phyloP scores from a whole-genome alignment of 2,888 invertebrate species.

The Heteromurus nitidus region DNA sequence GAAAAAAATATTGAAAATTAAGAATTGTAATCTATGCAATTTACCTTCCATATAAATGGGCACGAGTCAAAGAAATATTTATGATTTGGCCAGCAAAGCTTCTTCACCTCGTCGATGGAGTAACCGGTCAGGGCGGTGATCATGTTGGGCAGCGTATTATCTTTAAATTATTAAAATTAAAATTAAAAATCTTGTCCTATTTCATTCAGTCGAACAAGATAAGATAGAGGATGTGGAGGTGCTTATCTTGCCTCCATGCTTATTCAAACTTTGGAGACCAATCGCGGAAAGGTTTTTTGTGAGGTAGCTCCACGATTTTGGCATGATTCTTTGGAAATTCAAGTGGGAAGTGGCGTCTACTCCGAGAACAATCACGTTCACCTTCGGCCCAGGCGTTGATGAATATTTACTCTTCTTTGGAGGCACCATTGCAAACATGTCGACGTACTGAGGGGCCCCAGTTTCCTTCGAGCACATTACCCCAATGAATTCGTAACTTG shows the following conservation, averaged over 20 bases:
- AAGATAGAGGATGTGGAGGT: too few relatives aligned
- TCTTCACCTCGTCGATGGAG: constrained; percentile 81
- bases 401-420: not conserved
- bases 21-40: not conserved
- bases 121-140: constrained; percentile 85
- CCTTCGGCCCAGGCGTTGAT: not conserved
- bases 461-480: not conserved
- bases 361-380: constrained; percentile 87
- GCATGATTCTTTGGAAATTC: constrained; percentile 82
- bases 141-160: constrained; percentile 94
- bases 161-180: constrained; percentile 84
- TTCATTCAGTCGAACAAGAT: too few relatives aligned
- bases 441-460: not conserved
- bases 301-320: constrained; percentile 79
- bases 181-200: too few relatives aligned
- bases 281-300: constrained; percentile 80
- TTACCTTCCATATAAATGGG: constrained; percentile 86
- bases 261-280: constrained; percentile 91
- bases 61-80: constrained; percentile 84
- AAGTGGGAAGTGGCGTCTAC: constrained; percentile 90
- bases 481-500: not conserved
- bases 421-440: not conserved
- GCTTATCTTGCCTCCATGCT: constrained; percentile 88
- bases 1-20: not conserved
- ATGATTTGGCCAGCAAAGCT: constrained; percentile 80